A percentile compares a stretch with the other conserved stretches of the same genome.
These are phyloP conservation scores for Phaethon lepturus DNA, from an alignment of 2,113 vertebrate genomes.

Conservation along the genomic window DNA sequence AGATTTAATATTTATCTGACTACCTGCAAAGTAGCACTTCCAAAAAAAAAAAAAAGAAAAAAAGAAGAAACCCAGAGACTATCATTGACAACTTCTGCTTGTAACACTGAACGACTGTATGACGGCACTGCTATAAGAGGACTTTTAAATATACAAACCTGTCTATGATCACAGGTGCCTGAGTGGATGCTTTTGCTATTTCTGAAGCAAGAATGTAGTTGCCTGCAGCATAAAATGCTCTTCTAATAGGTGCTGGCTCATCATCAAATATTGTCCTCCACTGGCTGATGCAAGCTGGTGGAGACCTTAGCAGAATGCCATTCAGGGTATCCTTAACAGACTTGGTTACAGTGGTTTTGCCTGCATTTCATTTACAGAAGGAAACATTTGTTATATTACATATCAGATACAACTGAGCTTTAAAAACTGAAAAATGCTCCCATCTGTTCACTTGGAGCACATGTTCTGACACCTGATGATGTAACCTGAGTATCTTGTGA, in stretches of 20 bases:
- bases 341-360: slow-evolving; percentile 90
- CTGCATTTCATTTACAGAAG: slow-evolving; percentile 66
- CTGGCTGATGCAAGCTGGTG: slow-evolving; percentile 83
- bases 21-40: background rate
- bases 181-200: slow-evolving; percentile 77
- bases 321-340: slow-evolving; percentile 79
- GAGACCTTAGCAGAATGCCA: slow-evolving; percentile 83
- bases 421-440: background rate
- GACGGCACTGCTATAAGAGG: background rate
- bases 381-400: background rate
- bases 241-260: slow-evolving; percentile 84
- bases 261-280: slow-evolving; percentile 88
- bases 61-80: background rate
- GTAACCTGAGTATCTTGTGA: background rate
- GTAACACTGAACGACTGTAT: background rate
- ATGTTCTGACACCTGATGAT: background rate
- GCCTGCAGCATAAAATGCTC: slow-evolving; percentile 92
- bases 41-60: background rate
- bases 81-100: background rate
- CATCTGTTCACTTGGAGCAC: background rate
- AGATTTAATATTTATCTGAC: background rate
- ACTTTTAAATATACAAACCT: slow-evolving; percentile 78
- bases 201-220: slow-evolving; percentile 91
- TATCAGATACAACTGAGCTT: background rate
- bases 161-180: slow-evolving; percentile 88